Conservation (phyloP, 2,888 invertebrate genomes). For the Hydrotaea diabolus region DNA sequence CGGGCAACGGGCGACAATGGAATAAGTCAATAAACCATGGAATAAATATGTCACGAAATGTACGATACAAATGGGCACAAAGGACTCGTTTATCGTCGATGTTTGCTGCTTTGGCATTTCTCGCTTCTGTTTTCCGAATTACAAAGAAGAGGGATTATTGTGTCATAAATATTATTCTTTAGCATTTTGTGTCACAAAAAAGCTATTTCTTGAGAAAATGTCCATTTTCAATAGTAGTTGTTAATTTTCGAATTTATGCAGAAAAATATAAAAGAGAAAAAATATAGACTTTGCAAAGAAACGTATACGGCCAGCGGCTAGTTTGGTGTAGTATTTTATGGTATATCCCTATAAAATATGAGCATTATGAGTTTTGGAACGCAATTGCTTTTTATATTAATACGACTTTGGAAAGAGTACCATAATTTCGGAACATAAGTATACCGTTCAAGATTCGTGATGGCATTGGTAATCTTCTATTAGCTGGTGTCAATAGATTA, state of each 20-base stretch:
- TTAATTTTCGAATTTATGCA: not conserved
- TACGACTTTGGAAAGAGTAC: too few species aligned
- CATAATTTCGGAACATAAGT: too few species aligned
- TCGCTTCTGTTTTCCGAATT: not conserved
- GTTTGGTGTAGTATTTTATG: not conserved
- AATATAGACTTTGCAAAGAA: not conserved
- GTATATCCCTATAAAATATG: too few species aligned
- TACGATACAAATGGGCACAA: slow-evolving; percentile 15
- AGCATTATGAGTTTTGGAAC: too few species aligned
- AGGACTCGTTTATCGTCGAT: not conserved
- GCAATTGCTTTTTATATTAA: too few species aligned
- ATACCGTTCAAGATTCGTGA: too few species aligned
- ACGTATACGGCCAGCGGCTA: not conserved
- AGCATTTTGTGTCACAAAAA: not conserved
- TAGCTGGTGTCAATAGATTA: too few species aligned
- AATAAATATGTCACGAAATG: slow-evolving; percentile 10
- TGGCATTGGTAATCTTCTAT: too few species aligned
- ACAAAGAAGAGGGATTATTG: slow-evolving; percentile 18
- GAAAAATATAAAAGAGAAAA: not conserved
- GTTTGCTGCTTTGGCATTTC: not conserved
- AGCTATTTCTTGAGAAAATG: not conserved
- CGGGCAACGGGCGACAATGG: not conserved
- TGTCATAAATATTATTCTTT: slow-evolving; percentile 9
- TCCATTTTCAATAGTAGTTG: not conserved
- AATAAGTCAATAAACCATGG: slow-evolving; percentile 20